Evolutionary conservation across 2,888 invertebrate species (phyloP), one percentile per base, ranked within the genome.

Genomic region (Heliconius hortense): DNA sequence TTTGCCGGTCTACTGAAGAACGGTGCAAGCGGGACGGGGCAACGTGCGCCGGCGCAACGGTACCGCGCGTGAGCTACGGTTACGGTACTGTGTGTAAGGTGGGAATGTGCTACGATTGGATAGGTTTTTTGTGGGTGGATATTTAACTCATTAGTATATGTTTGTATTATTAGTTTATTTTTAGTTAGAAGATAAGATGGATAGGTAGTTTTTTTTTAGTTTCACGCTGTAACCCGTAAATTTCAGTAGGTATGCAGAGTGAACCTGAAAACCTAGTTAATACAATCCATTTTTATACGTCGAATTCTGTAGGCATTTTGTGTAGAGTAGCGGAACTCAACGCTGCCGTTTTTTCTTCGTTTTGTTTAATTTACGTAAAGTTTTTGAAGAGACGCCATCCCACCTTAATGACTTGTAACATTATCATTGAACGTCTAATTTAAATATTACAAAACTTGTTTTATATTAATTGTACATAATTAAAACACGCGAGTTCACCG

Each of bases 71-170:
- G 90, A 72, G 66, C 63, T 69, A 18, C 48, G 48, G 48, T 77
- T 77, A 90, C 90, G 91, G 92, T 89, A 91, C 83, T 85, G 81
- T 84, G 86, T 84, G 90, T 91, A 87, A 82, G 67, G 74, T 24
- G 53, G 72, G 74, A 76, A 78, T 72, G 66, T 70, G 72, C 74
- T 48, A 76, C 70, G 53, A 64, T 53, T 71, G 59, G 43, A 15
- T 26, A 53, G 53, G 18, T 71, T 64, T 71, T 18, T 56, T 35
- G 26, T n/a, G 7, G 24, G n/a, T 7, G 67, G 48, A 48, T 48
- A 48, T 48, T 26, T 13, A 39, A 39, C 1, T 39, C 18, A 2
- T 48, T 48, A 5, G 4, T 18, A 48, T 48, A 48, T 48, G 18
- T 48, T 48, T 48, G 0, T 48, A 48, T 13, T 2, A 39, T 39